Conservation (phyloP, 2,113 vertebrate genomes). For the Anhinga rufa region DNA sequence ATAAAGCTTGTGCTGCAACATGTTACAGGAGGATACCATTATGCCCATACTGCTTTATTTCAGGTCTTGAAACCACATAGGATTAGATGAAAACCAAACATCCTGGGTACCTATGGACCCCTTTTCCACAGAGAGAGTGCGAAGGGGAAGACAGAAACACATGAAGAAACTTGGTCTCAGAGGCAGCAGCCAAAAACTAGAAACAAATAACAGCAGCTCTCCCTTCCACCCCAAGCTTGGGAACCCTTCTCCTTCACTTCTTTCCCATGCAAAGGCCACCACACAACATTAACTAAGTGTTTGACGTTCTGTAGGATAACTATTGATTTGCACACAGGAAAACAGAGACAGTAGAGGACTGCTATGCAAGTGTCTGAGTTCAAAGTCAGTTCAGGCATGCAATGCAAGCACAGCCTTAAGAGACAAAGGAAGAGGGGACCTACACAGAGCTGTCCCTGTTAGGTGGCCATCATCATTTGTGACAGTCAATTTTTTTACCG, state of each 20-base stretch:
- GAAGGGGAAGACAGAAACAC: not conserved
- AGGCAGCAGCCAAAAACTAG: not conserved
- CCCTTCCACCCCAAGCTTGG: not conserved
- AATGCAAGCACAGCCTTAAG: not conserved
- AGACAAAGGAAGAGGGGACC: not conserved
- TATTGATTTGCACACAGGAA: not conserved
- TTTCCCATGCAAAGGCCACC: not conserved
- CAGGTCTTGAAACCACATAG: not conserved
- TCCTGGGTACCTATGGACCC: not conserved
- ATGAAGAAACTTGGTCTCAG: not conserved
- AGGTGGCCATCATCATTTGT: no score
- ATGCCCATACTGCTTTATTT: not conserved
- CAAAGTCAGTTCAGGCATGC: not conserved
- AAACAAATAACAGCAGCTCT: not conserved
- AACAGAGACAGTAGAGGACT: not conserved
- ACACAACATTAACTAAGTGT: not conserved
- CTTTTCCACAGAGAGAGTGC: fast-evolving
- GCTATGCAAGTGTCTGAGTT: not conserved
- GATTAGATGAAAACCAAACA: not conserved
- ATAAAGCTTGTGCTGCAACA: not conserved
- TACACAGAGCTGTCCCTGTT: not conserved
- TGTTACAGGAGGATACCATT: not conserved
- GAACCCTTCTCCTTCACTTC: not conserved
- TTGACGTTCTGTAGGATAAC: not conserved
- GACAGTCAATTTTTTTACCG: not conserved